These are phyloP conservation scores for Eupithecia exiguata DNA, from an alignment of 2,888 invertebrate species.

Conservation along the genomic window DNA sequence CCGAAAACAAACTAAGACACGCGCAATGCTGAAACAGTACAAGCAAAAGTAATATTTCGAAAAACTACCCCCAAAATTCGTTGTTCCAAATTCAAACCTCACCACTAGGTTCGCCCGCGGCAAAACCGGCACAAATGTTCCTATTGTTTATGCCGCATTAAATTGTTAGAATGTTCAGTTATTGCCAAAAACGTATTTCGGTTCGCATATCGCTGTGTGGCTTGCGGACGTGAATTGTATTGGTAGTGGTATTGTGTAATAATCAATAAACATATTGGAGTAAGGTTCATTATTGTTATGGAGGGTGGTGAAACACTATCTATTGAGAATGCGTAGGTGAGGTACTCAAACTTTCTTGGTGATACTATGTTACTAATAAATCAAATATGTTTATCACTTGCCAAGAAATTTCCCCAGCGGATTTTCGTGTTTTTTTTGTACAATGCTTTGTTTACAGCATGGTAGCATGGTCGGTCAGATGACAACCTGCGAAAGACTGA, in stretches of 20 bases:
- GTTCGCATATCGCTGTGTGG: slow-evolving; percentile 73
- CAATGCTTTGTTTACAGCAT: too few species aligned
- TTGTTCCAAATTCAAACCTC: slow-evolving; percentile 20
- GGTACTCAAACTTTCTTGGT: neutral
- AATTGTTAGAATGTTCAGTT: slow-evolving; percentile 83
- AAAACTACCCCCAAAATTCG: slow-evolving; percentile 13
- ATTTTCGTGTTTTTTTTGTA: too few species aligned
- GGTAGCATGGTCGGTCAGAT: too few species aligned
- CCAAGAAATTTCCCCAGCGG: too few species aligned
- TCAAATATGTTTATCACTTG: neutral
- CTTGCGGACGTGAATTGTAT: slow-evolving; percentile 72
- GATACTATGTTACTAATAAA: neutral
- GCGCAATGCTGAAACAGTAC: neutral
- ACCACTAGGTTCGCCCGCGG: slow-evolving; percentile 43
- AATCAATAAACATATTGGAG: slow-evolving; percentile 26
- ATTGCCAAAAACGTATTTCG: slow-evolving; percentile 82
- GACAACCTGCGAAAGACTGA: too few species aligned
- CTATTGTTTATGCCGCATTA: slow-evolving; percentile 82
- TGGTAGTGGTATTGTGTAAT: slow-evolving; percentile 44
- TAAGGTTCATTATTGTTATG: slow-evolving; percentile 15
- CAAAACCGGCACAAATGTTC: slow-evolving; percentile 64
- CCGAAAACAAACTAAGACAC: neutral
- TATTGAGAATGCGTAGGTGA: slow-evolving; percentile 10
- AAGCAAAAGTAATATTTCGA: neutral
- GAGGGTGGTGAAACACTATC: slow-evolving; percentile 14